Evolutionary conservation across 2,888 invertebrate species (phyloP).

Genomic region (Pristionchus mayeri): DNA sequence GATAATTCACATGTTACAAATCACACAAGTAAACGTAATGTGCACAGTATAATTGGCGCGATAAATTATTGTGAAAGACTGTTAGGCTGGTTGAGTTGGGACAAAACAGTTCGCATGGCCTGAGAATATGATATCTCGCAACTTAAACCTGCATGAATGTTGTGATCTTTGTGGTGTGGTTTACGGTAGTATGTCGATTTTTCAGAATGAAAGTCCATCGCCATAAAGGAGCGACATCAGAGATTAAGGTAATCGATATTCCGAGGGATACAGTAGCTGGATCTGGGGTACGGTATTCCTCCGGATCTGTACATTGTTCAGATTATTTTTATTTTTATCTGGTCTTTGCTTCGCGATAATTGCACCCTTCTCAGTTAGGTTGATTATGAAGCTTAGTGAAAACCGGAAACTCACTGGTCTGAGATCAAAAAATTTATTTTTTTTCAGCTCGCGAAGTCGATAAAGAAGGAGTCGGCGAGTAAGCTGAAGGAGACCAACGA

Average conservation of each 20-base stretch:
- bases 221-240: neutral
- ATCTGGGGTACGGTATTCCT: too few species aligned
- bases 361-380: too few species aligned
- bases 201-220: neutral
- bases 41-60: neutral
- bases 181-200: neutral
- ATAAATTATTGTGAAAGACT: conserved; percentile 30
- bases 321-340: too few species aligned
- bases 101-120: neutral
- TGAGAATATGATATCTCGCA: neutral
- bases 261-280: too few species aligned
- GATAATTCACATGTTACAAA: neutral
- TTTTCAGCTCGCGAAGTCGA: neutral
- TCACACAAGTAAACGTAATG: neutral
- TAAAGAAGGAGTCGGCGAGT: neutral
- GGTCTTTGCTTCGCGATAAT: too few species aligned
- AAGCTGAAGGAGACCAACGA: neutral
- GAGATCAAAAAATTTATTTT: too few species aligned
- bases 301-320: too few species aligned
- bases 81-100: neutral
- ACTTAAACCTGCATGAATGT: neutral
- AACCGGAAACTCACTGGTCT: too few species aligned
- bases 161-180: neutral
- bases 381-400: too few species aligned
- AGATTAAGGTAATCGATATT: neutral